Conservation (phyloP, 2,797 vertebrate species). For the Muscicapa striata region DNA sequence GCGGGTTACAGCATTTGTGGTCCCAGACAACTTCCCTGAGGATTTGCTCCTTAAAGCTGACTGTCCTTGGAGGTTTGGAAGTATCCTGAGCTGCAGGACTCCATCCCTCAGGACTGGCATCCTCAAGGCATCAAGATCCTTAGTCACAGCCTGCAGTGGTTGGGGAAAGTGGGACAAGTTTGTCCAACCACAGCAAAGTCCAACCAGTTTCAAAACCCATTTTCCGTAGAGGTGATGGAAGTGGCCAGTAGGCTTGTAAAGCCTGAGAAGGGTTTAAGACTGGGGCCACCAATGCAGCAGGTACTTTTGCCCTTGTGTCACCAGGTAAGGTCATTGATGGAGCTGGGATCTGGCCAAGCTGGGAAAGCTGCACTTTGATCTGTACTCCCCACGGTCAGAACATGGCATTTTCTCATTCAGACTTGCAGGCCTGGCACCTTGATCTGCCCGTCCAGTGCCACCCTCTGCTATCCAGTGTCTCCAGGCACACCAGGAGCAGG, state of each 20-base stretch:
- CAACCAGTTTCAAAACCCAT: accelerated
- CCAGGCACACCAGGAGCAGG: background rate
- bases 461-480: background rate
- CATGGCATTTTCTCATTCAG: accelerated
- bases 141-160: background rate
- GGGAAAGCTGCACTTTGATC: background rate
- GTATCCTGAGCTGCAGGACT: background rate
- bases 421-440: background rate
- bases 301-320: background rate
- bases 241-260: background rate
- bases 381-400: background rate
- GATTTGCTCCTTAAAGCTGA: background rate
- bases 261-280: background rate
- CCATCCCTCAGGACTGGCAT: background rate
- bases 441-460: background rate
- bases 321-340: background rate
- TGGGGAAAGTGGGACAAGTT: background rate
- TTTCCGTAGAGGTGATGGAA: background rate
- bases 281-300: background rate
- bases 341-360: background rate
- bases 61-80: background rate
- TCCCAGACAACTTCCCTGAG: background rate
- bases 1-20: accelerated
- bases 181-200: background rate
- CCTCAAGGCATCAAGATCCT: background rate